phyloP scores from a whole-genome alignment of 2,113 vertebrate genomes.

The Merops nubicus region DNA sequence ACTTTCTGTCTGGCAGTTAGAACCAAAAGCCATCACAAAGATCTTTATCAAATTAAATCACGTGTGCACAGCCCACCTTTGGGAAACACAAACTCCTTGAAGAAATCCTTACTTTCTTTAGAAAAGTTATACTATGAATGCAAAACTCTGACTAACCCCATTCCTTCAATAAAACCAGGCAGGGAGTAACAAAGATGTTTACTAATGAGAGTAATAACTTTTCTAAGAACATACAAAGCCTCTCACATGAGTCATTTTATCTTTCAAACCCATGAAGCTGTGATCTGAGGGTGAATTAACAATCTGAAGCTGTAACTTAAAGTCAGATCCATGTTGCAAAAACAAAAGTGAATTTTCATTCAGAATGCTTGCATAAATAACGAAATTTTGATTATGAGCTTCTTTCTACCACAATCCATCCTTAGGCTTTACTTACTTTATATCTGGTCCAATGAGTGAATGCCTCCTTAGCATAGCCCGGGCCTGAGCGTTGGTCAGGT shows the following conservation, averaged over 20 bases:
- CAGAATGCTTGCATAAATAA: neutral
- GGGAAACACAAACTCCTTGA: neutral
- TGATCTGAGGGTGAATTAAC: neutral
- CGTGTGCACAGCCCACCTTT: neutral
- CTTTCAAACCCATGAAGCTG: neutral
- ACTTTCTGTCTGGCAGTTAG: neutral
- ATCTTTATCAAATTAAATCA: neutral
- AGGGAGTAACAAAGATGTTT: neutral
- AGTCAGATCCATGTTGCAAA: neutral
- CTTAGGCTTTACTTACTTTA: conserved; percentile 82
- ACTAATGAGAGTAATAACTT: neutral
- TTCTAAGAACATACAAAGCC: neutral
- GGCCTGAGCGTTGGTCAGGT: conserved; percentile 89
- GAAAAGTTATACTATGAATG: neutral
- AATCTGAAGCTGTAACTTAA: neutral
- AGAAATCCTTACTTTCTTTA: neutral
- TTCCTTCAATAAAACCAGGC: neutral
- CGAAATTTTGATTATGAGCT: neutral
- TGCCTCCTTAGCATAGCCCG: conserved; percentile 92
- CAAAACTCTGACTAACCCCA: neutral
- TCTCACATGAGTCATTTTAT: neutral
- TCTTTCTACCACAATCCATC: neutral
- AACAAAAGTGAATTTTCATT: neutral
- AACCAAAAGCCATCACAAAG: neutral
- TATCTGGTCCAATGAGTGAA: conserved; percentile 91